Evolutionary conservation across 2,888 invertebrate species (phyloP).

Genomic region (Ornithoptera priamus): DNA sequence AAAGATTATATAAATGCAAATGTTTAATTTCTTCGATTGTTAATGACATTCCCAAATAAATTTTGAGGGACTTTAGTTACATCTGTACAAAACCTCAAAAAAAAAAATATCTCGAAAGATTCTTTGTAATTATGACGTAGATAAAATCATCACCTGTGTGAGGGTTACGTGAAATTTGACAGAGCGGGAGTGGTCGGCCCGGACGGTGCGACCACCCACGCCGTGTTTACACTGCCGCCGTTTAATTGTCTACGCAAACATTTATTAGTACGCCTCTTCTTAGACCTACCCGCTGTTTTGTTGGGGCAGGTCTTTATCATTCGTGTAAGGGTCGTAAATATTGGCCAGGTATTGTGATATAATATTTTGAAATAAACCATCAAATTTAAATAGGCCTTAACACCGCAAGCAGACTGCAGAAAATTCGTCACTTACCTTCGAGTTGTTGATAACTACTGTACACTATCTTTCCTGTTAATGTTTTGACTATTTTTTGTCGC

Average conservation of each 20-base stretch:
- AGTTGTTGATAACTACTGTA: too few relatives aligned
- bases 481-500: too few relatives aligned
- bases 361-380: neutral
- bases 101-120: slow-evolving; percentile 16
- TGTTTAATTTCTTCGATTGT: too few relatives aligned
- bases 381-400: neutral
- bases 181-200: slow-evolving; percentile 34
- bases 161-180: slow-evolving; percentile 54
- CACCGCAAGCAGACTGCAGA: neutral
- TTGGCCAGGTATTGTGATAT: slow-evolving; percentile 7
- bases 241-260: slow-evolving; percentile 74
- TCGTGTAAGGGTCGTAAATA: slow-evolving; percentile 35
- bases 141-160: slow-evolving; percentile 34
- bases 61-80: too few relatives aligned
- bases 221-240: slow-evolving; percentile 57
- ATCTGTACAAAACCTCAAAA: neutral
- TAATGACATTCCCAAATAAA: too few relatives aligned
- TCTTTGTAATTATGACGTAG: slow-evolving; percentile 30
- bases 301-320: slow-evolving; percentile 46
- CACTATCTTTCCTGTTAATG: too few relatives aligned
- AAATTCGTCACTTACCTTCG: too few relatives aligned
- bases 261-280: slow-evolving; percentile 54
- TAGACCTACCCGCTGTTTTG: slow-evolving; percentile 35
- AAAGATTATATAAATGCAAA: too few relatives aligned
- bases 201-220: slow-evolving; percentile 63